These are phyloP conservation scores for Neoitamus cyanurus DNA, from an alignment of 2,888 invertebrate genomes.

Conservation along the genomic window DNA sequence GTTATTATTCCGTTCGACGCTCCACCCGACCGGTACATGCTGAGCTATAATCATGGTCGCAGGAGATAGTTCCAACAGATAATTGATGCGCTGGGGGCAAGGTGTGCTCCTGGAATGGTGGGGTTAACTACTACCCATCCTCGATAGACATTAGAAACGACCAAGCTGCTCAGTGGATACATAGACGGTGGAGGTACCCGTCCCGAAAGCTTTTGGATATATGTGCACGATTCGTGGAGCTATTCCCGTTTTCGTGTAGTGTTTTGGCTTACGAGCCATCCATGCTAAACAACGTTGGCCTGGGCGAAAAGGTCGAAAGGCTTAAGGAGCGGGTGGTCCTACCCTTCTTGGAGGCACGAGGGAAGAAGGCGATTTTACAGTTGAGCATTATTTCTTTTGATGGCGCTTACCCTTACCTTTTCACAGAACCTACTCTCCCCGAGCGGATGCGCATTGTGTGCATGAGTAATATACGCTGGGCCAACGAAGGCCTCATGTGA, in stretches of 20 bases:
- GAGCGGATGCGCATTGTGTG: conserved; percentile 15
- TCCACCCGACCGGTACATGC: conserved; percentile 25
- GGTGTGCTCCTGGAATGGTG: conserved; percentile 14
- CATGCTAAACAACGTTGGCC: conserved; percentile 31
- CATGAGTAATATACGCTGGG: background rate
- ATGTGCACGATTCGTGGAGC: conserved; percentile 29
- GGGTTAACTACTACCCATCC: conserved; percentile 30
- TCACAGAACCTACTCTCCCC: background rate
- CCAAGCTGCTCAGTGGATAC: conserved; percentile 36
- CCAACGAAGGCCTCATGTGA: background rate
- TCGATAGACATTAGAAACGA: conserved; percentile 34
- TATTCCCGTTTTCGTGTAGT: conserved; percentile 37
- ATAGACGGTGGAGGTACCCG: background rate
- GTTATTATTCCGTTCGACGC: conserved; percentile 29
- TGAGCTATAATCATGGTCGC: conserved; percentile 39
- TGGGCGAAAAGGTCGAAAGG: background rate
- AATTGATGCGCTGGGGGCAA: conserved; percentile 40
- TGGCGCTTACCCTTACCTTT: conserved; percentile 32
- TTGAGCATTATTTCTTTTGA: conserved; percentile 40
- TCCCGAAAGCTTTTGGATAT: background rate
- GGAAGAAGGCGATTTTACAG: conserved; percentile 37
- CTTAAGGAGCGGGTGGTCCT: background rate
- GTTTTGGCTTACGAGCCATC: conserved; percentile 35
- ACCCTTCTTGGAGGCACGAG: background rate
- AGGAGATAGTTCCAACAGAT: conserved; percentile 40